Evolutionary conservation across 1,140 invertebrate genomes (phyloP), one percentile per base, ranked within the genome.

Genomic region (Diorhabda elongata): DNA sequence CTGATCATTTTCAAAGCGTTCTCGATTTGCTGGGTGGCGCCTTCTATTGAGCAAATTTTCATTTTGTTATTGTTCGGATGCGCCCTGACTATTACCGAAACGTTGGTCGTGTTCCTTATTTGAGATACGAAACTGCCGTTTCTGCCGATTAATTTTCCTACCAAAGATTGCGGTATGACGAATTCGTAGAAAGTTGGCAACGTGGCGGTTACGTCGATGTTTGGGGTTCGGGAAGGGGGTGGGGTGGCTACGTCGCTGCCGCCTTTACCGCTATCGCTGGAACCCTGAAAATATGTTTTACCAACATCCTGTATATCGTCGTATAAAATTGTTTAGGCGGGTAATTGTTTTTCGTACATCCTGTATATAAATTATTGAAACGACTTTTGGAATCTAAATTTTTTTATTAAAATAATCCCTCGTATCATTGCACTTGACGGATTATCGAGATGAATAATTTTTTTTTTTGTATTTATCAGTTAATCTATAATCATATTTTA

Each of bases 71-170:
- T 83, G 57, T 87, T 87, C 7, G 89, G 89, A 82, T 95, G 92
- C 75, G 87, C 87, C 80, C 90, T 91, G 4, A 98, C 87, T 62
- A 88, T 82, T 58, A 98, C 89, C 74, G 86, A 89, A 11, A 94
- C 91, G 74, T 89, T 87, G 1, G 92, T 91, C 74, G 89, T 89
- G 3, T 86, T 80, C 78, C 93, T 94, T 59, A 98, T 91, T 73
- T 87, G 86, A 64, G 91, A 89, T 8, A 98, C 89, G 81, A 90
- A 91, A n/a, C 84, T 83, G 41, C 95, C 94, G 73, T 90, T 87
- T 74, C 87, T 88, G 44, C 96, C 96, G 78, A 98, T 97, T 66
- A 98, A 83, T 47, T 90, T 86, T 9, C 96, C 96, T 69, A 96
- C 94, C 59, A 95, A 79, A 58, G 84, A 81, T 74, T 89, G 87